Base-by-base conservation (phyloP, 2,797 vertebrate genomes). In the Lepidocolaptes lacrymiger region DNA sequence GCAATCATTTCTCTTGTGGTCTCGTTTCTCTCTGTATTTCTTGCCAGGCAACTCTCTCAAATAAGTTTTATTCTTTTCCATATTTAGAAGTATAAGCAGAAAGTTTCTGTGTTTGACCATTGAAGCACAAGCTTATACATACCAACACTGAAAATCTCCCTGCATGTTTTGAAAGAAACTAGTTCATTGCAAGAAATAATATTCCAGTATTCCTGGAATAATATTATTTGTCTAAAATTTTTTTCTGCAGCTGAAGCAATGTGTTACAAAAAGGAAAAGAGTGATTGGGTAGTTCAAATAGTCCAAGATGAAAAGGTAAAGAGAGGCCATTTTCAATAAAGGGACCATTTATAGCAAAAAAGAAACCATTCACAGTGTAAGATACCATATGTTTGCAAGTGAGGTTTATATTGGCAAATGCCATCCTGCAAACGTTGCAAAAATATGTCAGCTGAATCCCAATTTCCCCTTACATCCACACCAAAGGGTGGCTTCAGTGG, bases 361-460 rank as follows among this genome's bases (percentile, higher is more conserved):
- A 93, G 49, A 85, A 93, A 55, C 39, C 15, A 30, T 88, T 91
- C 67, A n/a, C 21, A 34, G 76, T 59, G 67, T 81, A 68, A 28
- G 24, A 51, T 62, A 78, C 62, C 2, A 1, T 48, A 41, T 72
- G 46, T 85, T 92, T 89, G 51, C 82, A 69, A 88, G 55, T 62
- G 58, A 52, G 32, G 79, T 94, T 97, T 94, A 92, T 32, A 8
- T 7, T 96, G 95, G 93, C 92, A 91, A 92, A 85, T 28, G 7
- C 51, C 12, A 3, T 61, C 62, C 58, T 88, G 76, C 76, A 88
- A 90, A 86, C 54, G 37, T 26, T 93, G 62, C 88, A 88, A 84
- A 90, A 94, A 91, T 84, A 59, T 73, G 55, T 75, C 69, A 39
- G 10, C 69, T 72, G 75, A 73, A 88, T 85, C 69, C 64, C 1